Conservation (phyloP, 2,113 vertebrate genomes). For the Corydoras maculifer region DNA sequence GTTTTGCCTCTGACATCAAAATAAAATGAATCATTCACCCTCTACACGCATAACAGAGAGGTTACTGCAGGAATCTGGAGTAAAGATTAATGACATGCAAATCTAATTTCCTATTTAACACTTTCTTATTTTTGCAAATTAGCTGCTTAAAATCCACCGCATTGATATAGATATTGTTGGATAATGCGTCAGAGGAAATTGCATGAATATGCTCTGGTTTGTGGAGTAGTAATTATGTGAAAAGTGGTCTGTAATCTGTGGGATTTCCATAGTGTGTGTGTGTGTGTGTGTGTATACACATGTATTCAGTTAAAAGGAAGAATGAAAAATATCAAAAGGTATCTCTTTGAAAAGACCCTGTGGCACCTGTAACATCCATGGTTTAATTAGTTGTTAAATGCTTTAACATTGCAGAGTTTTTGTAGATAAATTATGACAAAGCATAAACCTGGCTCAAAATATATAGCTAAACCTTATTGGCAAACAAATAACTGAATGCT, state of each 20-base stretch:
- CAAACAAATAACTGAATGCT: no score
- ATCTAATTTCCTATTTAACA: conserved; percentile 47
- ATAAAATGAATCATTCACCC: no score
- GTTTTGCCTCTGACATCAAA: no score
- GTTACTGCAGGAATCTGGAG: no score
- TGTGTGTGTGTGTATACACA: conserved; percentile 44
- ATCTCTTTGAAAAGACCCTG: neutral
- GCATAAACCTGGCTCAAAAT: no score
- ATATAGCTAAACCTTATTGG: no score
- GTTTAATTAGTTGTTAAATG: no score
- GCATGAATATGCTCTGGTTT: conserved; percentile 64
- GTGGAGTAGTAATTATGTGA: conserved; percentile 64
- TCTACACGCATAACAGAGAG: no score
- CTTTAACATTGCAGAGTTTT: no score
- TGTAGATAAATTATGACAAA: no score
- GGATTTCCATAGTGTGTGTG: conserved; percentile 58
- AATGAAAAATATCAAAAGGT: conserved; percentile 31
- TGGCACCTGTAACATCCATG: no score
- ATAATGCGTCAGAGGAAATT: conserved; percentile 60
- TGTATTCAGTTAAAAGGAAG: conserved; percentile 26
- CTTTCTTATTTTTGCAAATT: conserved; percentile 16
- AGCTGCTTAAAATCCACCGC: conserved; percentile 3
- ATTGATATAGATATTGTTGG: conserved; percentile 28
- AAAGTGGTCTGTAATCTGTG: conserved; percentile 70
- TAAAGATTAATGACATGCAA: conserved; percentile 15